These are phyloP conservation scores for Neosalanx taihuensis DNA, from an alignment of 2,797 vertebrate species.

Conservation along the genomic window DNA sequence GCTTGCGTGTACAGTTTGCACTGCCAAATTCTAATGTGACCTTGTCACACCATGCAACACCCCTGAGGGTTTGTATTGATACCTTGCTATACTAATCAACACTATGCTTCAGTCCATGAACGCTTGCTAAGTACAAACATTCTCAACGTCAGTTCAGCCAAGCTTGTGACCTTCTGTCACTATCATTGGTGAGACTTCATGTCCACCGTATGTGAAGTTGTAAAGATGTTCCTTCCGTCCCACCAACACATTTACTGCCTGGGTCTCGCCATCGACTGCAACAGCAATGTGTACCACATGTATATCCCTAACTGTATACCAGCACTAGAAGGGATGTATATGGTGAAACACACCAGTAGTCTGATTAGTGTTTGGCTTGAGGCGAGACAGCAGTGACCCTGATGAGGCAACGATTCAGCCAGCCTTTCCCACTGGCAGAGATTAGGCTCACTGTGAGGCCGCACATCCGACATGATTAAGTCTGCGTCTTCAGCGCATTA, in stretches of 20 bases:
- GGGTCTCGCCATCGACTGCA: no score
- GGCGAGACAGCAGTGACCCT: neutral
- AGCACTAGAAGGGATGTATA: no score
- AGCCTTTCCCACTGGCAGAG: neutral
- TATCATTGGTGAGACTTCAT: neutral
- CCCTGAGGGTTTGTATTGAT: neutral
- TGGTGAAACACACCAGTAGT: no score
- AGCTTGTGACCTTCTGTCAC: neutral
- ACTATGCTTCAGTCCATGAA: neutral
- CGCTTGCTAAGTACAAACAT: neutral
- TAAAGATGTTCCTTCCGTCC: neutral
- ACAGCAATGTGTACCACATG: no score
- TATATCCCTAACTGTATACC: no score
- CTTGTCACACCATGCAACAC: neutral
- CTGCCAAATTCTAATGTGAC: neutral
- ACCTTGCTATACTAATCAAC: neutral
- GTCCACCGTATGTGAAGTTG: neutral
- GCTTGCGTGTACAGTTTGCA: neutral
- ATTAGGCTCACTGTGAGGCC: neutral
- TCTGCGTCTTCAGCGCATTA: neutral
- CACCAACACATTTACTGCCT: neutral
- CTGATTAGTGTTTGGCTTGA: neutral
- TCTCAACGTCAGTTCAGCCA: neutral
- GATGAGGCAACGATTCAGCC: neutral
- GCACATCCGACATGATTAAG: neutral